These are phyloP conservation scores for Leptinotarsa lineolata DNA, from an alignment of 1,140 invertebrate species.

Conservation along the genomic window DNA sequence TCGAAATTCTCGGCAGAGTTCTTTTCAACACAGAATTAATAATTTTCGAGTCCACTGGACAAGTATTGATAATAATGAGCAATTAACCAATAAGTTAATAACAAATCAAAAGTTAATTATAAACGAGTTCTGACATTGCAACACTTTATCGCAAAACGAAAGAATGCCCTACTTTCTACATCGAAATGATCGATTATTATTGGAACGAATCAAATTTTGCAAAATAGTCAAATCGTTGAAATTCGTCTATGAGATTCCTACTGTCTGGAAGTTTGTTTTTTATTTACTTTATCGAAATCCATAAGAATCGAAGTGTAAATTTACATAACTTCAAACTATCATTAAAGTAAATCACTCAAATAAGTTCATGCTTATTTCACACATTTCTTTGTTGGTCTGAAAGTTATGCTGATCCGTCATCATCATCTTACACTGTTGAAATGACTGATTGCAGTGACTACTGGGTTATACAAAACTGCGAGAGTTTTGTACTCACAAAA, in stretches of 20 bases:
- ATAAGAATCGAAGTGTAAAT: background rate
- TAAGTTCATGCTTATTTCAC: no score
- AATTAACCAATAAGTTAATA: background rate
- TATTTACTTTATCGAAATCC: background rate
- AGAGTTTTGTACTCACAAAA: no score
- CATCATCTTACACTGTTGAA: no score
- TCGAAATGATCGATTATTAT: background rate
- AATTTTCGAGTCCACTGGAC: no score
- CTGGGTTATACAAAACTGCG: no score
- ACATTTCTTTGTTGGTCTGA: no score
- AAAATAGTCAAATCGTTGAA: background rate
- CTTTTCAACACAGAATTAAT: no score
- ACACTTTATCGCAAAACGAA: background rate
- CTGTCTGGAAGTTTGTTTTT: background rate
- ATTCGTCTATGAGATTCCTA: background rate
- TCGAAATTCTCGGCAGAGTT: no score
- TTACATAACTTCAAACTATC: no score
- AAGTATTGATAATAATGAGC: background rate
- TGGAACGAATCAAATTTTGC: background rate
- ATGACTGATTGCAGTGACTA: no score
- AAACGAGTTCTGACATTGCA: background rate
- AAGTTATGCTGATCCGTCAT: no score
- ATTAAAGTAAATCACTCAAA: no score
- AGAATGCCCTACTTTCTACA: constrained; percentile 5
- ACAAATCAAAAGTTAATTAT: background rate